Evolutionary conservation across 1,140 invertebrate genomes (phyloP).

Genomic region (Procambarus clarkii): DNA sequence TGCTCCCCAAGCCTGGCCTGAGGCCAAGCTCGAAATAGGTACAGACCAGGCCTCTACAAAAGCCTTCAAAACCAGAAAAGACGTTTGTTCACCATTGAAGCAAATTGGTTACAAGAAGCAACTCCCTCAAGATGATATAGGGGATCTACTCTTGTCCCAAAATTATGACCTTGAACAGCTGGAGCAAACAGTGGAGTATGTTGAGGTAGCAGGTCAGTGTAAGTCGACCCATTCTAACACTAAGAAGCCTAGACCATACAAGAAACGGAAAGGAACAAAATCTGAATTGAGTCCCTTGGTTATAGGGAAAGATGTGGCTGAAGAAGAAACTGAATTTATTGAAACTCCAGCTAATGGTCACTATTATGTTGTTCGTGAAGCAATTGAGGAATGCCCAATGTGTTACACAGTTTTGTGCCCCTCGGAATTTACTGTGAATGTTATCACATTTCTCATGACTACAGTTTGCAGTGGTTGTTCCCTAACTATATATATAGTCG

Average conservation of each 20-base stretch:
- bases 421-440: background rate
- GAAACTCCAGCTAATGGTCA: background rate
- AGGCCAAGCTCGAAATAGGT: background rate
- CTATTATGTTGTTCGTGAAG: background rate
- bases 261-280: background rate
- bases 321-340: background rate
- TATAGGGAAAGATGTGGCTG: background rate
- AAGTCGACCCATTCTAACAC: too few species aligned
- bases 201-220: background rate
- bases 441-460: background rate
- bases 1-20: too few species aligned
- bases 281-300: background rate
- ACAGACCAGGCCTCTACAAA: background rate
- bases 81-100: too few species aligned
- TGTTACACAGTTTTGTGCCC: background rate
- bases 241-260: background rate
- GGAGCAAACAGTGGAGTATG: background rate
- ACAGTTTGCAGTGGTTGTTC: background rate
- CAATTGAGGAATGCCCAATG: conserved; percentile 18
- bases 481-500: conserved; percentile 5
- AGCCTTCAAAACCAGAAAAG: background rate
- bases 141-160: background rate
- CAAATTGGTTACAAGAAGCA: background rate
- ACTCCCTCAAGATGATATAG: background rate
- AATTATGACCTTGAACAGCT: background rate